A percentile compares a stretch with the other conserved stretches of the same genome.
Conservation (phyloP, 2,113 vertebrate species). For the Calyptomena viridis region DNA sequence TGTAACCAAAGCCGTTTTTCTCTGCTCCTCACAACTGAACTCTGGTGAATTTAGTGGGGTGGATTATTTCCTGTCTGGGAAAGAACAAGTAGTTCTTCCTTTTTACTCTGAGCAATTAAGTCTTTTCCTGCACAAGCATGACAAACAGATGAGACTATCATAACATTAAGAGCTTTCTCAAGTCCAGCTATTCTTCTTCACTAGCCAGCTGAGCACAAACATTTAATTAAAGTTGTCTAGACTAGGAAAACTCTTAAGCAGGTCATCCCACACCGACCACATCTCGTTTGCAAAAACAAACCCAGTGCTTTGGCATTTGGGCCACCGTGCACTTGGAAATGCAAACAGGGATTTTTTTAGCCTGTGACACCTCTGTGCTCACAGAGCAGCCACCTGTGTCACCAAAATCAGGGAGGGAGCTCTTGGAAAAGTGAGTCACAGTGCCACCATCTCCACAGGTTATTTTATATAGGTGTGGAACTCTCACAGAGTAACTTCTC, state of each 20-base stretch:
- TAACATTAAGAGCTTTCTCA: neutral
- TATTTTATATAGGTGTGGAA: neutral
- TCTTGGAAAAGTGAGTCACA: neutral
- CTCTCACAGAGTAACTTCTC: neutral
- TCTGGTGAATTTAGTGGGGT: neutral
- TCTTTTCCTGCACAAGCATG: neutral
- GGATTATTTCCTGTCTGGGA: constrained; percentile 45
- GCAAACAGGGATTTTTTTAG: rapidly evolving
- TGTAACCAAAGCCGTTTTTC: neutral
- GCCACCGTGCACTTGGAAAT: neutral
- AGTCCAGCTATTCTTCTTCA: neutral
- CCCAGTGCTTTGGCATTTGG: neutral
- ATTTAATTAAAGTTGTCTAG: constrained; percentile 18
- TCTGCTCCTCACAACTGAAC: neutral
- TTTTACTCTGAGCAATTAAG: constrained; percentile 17
- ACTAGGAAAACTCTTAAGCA: neutral
- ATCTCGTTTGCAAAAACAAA: neutral
- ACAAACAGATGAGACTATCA: constrained; percentile 28
- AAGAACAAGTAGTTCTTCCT: constrained; percentile 62
- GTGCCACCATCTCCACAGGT: rapidly evolving
- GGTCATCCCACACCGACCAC: neutral
- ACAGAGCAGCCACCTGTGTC: neutral
- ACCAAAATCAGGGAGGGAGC: rapidly evolving
- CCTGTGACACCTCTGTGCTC: neutral
- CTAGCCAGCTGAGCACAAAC: constrained; percentile 20